These are phyloP conservation scores for Triplophysa siluroides DNA, from an alignment of 2,113 vertebrate genomes.

Conservation along the genomic window DNA sequence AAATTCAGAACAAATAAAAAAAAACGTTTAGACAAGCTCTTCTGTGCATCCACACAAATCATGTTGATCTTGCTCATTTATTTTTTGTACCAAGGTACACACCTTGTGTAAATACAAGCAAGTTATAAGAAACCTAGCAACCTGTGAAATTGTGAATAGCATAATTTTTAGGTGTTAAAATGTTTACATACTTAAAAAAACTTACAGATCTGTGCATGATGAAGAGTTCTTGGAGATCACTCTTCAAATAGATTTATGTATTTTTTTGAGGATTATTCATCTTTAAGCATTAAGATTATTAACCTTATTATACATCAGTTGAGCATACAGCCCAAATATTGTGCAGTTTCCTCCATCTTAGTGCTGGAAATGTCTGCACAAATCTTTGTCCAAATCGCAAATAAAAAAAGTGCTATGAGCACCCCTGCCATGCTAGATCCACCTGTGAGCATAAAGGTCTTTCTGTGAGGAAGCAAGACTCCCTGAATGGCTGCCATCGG, in stretches of 20 bases:
- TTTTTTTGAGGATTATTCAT: neutral
- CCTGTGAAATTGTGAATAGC: neutral
- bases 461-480: slow-evolving; percentile 44
- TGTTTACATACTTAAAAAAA: slow-evolving; percentile 3
- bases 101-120: slow-evolving; percentile 47
- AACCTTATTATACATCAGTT: neutral
- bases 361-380: neutral
- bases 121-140: slow-evolving; percentile 10
- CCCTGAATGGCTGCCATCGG: slow-evolving; percentile 31
- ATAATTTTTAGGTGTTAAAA: slow-evolving; percentile 11
- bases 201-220: neutral
- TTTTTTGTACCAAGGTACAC: neutral
- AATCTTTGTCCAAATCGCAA: neutral
- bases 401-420: slow-evolving; percentile 39
- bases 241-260: neutral
- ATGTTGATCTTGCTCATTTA: neutral
- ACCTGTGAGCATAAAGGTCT: slow-evolving; percentile 49
- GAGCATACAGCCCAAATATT: slow-evolving; percentile 5
- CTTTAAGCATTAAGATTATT: neutral
- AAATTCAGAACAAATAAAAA: neutral
- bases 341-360: slow-evolving; percentile 4
- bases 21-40: slow-evolving; percentile 4
- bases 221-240: neutral
- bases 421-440: slow-evolving; percentile 50
- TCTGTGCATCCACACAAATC: slow-evolving; percentile 46